Conservation (phyloP, 2,888 invertebrate genomes). For the Clitarchus hookeri region DNA sequence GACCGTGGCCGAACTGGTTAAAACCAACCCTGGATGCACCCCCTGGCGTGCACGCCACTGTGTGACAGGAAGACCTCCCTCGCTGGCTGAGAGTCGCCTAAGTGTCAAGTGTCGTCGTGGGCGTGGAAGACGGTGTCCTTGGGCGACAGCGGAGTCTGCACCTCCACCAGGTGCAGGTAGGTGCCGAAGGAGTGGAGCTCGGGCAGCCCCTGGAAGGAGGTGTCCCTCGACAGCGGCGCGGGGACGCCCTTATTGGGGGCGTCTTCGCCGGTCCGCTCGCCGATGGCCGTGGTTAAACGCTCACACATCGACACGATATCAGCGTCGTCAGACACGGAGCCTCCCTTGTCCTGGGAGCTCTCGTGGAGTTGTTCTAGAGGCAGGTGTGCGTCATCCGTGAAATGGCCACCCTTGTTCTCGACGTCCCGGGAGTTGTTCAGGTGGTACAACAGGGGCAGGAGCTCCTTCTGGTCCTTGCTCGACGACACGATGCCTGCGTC, state of each 20-base stretch:
- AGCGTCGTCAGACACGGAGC: background rate
- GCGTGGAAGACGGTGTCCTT: background rate
- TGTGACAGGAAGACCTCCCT: too few relatives aligned
- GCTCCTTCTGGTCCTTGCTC: too few relatives aligned
- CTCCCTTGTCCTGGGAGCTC: background rate
- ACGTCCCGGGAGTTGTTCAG: too few relatives aligned
- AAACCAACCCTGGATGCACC: too few relatives aligned
- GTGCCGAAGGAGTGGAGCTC: background rate
- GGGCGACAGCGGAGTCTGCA: conserved; percentile 11
- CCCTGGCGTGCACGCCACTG: too few relatives aligned
- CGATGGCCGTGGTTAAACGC: background rate
- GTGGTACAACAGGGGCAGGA: too few relatives aligned
- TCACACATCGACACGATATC: background rate
- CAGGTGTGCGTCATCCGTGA: too few relatives aligned
- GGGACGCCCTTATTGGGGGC: background rate
- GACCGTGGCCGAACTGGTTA: too few relatives aligned
- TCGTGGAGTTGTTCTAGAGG: too few relatives aligned
- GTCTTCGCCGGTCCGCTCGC: background rate
- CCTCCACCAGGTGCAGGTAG: conserved; percentile 19
- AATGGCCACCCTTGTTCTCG: too few relatives aligned
- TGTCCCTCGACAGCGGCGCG: background rate
- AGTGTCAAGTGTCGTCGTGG: too few relatives aligned
- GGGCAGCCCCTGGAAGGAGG: background rate
- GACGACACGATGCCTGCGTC: background rate
- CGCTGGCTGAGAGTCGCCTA: too few relatives aligned